phyloP scores from a whole-genome alignment of 2,888 invertebrate genomes.

The Danaus chrysippus region DNA sequence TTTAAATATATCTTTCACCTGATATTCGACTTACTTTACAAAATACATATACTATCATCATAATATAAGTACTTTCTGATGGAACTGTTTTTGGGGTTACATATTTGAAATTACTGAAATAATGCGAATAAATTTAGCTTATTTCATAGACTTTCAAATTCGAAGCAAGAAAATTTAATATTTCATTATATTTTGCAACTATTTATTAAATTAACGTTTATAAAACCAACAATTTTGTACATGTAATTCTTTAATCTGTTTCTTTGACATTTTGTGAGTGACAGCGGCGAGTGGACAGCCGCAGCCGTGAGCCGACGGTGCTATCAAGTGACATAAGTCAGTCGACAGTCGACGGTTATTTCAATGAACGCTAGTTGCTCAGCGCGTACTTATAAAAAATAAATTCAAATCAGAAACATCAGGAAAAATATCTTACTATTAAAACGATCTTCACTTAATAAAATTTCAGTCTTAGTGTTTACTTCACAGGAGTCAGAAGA shows the following conservation, averaged over 20 bases:
- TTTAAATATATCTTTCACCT: no score
- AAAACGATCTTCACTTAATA: conserved; percentile 27
- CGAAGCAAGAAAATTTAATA: no score
- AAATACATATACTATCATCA: no score
- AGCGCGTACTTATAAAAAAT: neutral
- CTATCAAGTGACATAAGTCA: conserved; percentile 10
- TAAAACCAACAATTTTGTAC: neutral
- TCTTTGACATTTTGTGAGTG: neutral
- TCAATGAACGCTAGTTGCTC: conserved; percentile 13
- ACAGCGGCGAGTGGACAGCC: neutral
- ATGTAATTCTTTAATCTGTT: neutral
- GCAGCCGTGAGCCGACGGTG: no score
- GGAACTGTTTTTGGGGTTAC: no score
- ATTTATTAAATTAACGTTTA: neutral
- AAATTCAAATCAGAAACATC: conserved; percentile 20
- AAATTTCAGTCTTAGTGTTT: conserved; percentile 33
- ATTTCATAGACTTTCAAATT: no score
- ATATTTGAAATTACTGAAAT: no score
- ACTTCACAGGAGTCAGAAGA: conserved; percentile 26
- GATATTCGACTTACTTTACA: no score
- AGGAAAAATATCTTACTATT: conserved; percentile 32
- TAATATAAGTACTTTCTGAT: no score
- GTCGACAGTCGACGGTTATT: conserved; percentile 18
- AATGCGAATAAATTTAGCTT: no score
- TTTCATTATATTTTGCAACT: no score